A percentile compares a stretch with the other conserved stretches of the same genome.
phyloP scores from a whole-genome alignment of 2,797 vertebrate species.

The Onychomys torridus region DNA sequence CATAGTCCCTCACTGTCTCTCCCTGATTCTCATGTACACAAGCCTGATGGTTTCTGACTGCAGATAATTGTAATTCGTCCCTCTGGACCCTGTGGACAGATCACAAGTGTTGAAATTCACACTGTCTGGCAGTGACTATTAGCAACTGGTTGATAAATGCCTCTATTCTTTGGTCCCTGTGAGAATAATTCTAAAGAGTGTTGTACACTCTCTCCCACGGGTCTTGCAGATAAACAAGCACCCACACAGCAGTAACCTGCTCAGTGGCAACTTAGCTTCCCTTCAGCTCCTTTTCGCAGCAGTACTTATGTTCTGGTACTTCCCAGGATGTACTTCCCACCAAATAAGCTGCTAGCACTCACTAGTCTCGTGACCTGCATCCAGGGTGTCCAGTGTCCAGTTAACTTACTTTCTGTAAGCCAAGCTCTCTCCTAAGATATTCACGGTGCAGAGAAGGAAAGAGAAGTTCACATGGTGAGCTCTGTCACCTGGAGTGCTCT shows the following conservation, averaged over 20 bases:
- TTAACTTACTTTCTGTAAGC: background rate
- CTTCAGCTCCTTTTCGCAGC: background rate
- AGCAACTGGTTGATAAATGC: background rate
- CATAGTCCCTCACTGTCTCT: background rate
- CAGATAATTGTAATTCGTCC: background rate
- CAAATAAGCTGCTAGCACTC: background rate
- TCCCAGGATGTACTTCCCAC: background rate
- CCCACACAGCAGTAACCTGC: background rate
- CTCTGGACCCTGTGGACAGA: background rate
- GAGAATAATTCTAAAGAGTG: background rate
- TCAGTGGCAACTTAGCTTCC: background rate
- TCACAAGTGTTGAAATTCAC: background rate
- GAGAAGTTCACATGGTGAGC: background rate
- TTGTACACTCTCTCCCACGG: background rate
- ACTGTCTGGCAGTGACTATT: background rate
- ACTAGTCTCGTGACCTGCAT: background rate
- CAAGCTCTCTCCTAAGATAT: background rate
- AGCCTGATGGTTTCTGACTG: background rate
- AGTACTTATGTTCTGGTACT: no score
- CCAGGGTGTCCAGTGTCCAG: background rate
- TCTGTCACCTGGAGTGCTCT: background rate
- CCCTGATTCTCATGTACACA: background rate
- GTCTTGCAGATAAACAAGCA: background rate
- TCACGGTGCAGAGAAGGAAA: background rate
- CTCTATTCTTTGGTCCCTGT: background rate